Evolutionary conservation across 2,797 vertebrate species (phyloP).

Genomic region (Chiloscyllium punctatum): DNA sequence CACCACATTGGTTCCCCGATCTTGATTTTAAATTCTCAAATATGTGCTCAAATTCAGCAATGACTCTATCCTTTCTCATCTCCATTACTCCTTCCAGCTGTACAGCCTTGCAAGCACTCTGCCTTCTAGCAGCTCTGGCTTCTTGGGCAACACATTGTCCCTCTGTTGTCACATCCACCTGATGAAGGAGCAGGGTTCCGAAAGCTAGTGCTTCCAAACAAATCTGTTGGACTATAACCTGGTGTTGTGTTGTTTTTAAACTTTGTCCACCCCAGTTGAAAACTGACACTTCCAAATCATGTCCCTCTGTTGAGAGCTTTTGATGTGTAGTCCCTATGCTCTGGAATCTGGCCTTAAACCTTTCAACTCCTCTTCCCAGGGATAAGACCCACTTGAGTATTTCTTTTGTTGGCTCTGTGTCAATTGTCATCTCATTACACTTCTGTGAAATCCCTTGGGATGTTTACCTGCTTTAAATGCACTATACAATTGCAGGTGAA

Average conservation of each 20-base stretch:
- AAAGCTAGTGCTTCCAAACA: too few relatives aligned
- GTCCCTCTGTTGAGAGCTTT: background rate
- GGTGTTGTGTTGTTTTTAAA: too few relatives aligned
- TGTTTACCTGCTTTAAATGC: background rate
- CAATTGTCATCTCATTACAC: background rate
- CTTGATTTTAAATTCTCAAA: background rate
- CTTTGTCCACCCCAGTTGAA: too few relatives aligned
- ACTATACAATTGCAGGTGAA: too few relatives aligned
- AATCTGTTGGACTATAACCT: too few relatives aligned
- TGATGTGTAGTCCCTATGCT: background rate
- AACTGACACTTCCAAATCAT: too few relatives aligned
- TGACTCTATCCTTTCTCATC: background rate
- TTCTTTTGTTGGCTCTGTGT: background rate
- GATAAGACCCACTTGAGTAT: background rate
- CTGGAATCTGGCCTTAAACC: background rate
- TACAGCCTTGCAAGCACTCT: background rate
- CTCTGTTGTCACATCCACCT: background rate
- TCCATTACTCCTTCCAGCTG: background rate
- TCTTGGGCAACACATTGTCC: background rate
- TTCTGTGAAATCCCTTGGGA: background rate
- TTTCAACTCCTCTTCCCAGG: background rate
- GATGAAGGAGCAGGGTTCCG: too few relatives aligned
- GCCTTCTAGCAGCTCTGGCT: background rate
- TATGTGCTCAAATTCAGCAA: background rate
- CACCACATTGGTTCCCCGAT: background rate